These are phyloP conservation scores for Erpornis zantholeuca DNA, from an alignment of 2,113 vertebrate genomes.

Conservation along the genomic window DNA sequence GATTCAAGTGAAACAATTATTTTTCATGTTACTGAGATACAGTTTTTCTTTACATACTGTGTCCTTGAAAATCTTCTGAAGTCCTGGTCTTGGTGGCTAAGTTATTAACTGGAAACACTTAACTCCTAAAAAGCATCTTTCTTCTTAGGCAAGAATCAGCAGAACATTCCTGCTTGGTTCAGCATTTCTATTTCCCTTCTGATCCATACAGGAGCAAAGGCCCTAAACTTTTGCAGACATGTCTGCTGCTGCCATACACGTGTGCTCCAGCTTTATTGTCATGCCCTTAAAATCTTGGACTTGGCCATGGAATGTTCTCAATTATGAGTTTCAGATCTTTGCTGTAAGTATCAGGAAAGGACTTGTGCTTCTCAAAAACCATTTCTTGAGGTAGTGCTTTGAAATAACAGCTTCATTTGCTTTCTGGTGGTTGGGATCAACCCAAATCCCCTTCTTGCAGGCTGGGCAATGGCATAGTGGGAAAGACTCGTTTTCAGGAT, in stretches of 20 bases:
- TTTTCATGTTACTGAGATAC: background rate
- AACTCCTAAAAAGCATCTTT: background rate
- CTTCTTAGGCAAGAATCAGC: background rate
- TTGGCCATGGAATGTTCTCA: background rate
- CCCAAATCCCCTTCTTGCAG: background rate
- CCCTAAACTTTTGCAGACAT: background rate
- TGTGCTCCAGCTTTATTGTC: background rate
- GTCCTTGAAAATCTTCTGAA: background rate
- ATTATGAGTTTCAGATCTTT: background rate
- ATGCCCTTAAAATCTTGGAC: background rate
- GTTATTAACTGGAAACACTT: background rate
- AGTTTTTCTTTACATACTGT: background rate
- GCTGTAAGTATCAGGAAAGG: background rate
- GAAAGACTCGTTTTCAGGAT: background rate
- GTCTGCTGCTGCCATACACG: accelerated
- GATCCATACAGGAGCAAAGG: background rate
- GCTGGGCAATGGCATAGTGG: background rate
- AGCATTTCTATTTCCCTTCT: background rate
- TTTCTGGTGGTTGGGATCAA: background rate
- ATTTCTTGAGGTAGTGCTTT: background rate
- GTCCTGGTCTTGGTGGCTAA: background rate
- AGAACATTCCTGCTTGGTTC: background rate
- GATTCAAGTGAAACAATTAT: background rate
- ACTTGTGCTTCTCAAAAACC: accelerated
- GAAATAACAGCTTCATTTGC: background rate